These are phyloP conservation scores for Trisateles emortualis DNA, from an alignment of 2,888 invertebrate species.

Conservation along the genomic window DNA sequence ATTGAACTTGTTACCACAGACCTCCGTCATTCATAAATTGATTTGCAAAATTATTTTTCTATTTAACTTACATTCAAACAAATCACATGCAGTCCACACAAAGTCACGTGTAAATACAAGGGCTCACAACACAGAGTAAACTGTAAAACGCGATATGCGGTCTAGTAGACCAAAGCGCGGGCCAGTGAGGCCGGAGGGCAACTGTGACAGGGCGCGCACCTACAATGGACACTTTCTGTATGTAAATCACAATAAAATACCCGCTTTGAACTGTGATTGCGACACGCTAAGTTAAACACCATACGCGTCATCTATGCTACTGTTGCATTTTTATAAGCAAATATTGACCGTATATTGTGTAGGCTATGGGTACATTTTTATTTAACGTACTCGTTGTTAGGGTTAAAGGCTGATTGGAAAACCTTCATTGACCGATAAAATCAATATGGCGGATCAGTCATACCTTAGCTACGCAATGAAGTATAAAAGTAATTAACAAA, in stretches of 20 bases:
- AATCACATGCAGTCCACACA: slow-evolving; percentile 2
- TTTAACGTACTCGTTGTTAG: slow-evolving; percentile 5
- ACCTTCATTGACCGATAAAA: not conserved
- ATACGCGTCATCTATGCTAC: slow-evolving; percentile 65
- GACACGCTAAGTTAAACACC: slow-evolving; percentile 81
- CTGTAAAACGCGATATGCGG: slow-evolving; percentile 46
- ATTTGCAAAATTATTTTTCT: slow-evolving; percentile 1
- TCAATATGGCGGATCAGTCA: too few species aligned
- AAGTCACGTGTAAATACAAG: slow-evolving; percentile 20
- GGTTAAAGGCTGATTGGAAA: not conserved
- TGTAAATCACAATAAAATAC: slow-evolving; percentile 85
- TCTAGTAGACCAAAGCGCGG: slow-evolving; percentile 67
- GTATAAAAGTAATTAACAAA: not conserved
- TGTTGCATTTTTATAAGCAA: slow-evolving; percentile 56
- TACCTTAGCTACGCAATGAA: not conserved
- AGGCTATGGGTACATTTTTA: slow-evolving; percentile 22
- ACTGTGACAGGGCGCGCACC: slow-evolving; percentile 78
- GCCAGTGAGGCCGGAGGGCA: slow-evolving; percentile 72
- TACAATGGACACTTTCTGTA: slow-evolving; percentile 81
- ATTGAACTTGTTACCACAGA: not conserved
- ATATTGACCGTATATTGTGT: slow-evolving; percentile 52
- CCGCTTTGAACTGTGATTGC: slow-evolving; percentile 82
- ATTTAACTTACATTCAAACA: slow-evolving; percentile 1
- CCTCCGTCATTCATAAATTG: not conserved
- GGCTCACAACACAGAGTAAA: slow-evolving; percentile 50